Evolutionary conservation across 2,888 invertebrate genomes (phyloP).

Genomic region (Dione juno): DNA sequence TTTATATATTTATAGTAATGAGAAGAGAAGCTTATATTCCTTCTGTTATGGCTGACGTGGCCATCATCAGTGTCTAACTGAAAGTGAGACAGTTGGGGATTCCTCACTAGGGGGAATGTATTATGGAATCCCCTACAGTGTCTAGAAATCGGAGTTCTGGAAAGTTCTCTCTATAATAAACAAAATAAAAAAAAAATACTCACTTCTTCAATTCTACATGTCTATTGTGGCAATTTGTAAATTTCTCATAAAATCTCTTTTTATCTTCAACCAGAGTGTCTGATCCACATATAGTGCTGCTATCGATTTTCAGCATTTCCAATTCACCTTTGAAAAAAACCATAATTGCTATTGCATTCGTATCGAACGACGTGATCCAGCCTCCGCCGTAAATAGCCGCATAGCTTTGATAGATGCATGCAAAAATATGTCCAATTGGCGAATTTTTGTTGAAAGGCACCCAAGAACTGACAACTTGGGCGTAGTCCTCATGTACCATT

Average conservation of each 20-base stretch:
- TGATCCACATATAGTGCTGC: constrained; percentile 60
- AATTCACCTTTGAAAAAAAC: constrained; percentile 71
- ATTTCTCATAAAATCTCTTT: constrained; percentile 49
- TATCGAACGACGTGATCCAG: constrained; percentile 75
- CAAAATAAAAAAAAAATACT: constrained; percentile 48
- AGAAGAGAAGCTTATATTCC: too few species aligned
- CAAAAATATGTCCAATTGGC: constrained; percentile 58
- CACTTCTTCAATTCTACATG: constrained; percentile 68
- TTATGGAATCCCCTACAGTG: too few species aligned
- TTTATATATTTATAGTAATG: too few species aligned
- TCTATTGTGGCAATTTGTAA: constrained; percentile 64
- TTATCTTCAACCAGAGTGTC: constrained; percentile 45
- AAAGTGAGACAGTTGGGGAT: too few species aligned
- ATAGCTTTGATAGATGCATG: constrained; percentile 65
- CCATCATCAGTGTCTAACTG: too few species aligned
- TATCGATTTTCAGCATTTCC: constrained; percentile 64
- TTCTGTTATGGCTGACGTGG: too few species aligned
- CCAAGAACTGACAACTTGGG: constrained; percentile 74
- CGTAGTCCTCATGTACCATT: constrained; percentile 63
- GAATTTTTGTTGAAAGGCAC: constrained; percentile 70
- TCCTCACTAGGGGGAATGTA: too few species aligned
- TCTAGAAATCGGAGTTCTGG: too few species aligned
- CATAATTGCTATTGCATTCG: constrained; percentile 73
- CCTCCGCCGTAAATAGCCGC: constrained; percentile 71
- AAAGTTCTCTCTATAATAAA: too few species aligned